Percentiles rank a stretch among this genome's conserved stretches.
phyloP scores from a whole-genome alignment of 2,797 vertebrate genomes.

The Dromococcyx pavoninus region DNA sequence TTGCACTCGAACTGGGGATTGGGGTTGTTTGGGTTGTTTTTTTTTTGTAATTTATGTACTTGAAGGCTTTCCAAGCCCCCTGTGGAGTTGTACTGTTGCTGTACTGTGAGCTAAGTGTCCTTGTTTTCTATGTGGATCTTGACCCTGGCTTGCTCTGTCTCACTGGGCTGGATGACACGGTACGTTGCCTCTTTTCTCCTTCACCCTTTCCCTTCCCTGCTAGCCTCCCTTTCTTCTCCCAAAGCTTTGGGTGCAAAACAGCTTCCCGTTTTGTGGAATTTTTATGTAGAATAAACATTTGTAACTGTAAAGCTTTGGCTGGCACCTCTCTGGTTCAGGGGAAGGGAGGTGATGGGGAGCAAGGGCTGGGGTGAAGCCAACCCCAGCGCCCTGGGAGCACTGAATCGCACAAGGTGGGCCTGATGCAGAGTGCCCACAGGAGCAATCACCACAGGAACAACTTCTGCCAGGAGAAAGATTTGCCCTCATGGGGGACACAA shows the following conservation, averaged over 20 bases:
- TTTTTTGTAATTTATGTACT: conserved; percentile 63
- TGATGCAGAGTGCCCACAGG: not conserved
- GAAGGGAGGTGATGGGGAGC: not conserved
- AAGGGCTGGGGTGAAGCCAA: not conserved
- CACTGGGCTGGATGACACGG: conserved; percentile 60
- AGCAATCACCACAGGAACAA: not conserved
- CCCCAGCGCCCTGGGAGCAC: not conserved
- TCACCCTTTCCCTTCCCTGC: conserved; percentile 1
- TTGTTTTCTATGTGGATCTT: conserved; percentile 66
- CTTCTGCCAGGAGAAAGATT: not conserved
- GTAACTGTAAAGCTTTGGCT: conserved; percentile 67
- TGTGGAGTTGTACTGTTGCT: conserved; percentile 55
- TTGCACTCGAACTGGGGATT: conserved; percentile 58
- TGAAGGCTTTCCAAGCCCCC: conserved; percentile 56
- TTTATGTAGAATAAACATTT: conserved; percentile 85
- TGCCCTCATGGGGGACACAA: not conserved
- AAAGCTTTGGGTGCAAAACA: conserved; percentile 77
- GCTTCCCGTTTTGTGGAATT: conserved; percentile 81
- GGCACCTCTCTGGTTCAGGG: not conserved
- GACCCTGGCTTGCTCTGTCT: conserved; percentile 62
- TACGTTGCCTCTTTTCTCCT: conserved; percentile 61
- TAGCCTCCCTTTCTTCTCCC: conserved; percentile 55
- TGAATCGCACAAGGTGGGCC: not conserved
- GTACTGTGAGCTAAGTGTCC: conserved; percentile 72
- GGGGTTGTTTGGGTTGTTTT: not conserved